phyloP scores from a whole-genome alignment of 2,888 invertebrate species.

The Metallyticus violacea region DNA sequence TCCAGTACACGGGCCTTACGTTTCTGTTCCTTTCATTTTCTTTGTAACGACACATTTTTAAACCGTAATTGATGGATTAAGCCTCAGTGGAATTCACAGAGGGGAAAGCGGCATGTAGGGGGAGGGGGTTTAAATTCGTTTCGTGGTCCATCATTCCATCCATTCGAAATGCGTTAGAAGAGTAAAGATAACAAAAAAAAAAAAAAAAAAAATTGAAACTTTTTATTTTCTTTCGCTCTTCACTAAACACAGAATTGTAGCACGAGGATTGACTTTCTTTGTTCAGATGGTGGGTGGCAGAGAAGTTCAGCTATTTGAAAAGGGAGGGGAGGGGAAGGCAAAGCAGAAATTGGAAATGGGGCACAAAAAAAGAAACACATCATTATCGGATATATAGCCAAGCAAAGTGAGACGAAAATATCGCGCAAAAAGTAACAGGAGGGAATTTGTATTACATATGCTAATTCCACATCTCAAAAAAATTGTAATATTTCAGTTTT shows the following conservation, averaged over 20 bases:
- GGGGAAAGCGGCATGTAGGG: background rate
- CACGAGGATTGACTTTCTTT: background rate
- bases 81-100: slow-evolving; percentile 21
- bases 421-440: too few relatives aligned
- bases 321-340: background rate
- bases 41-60: slow-evolving; percentile 27
- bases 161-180: background rate
- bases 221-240: background rate
- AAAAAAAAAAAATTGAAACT: background rate
- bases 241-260: background rate
- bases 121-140: background rate
- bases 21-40: background rate
- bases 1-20: background rate
- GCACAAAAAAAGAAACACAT: background rate
- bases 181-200: background rate
- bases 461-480: too few relatives aligned
- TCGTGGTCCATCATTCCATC: slow-evolving; percentile 10
- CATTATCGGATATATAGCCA: background rate
- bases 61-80: slow-evolving; percentile 33
- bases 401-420: too few relatives aligned
- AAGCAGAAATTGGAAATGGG: background rate
- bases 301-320: background rate
- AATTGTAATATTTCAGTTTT: too few relatives aligned
- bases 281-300: background rate
- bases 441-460: too few relatives aligned